Evolutionary conservation across 2,113 vertebrate species (phyloP), one percentile per base, ranked within the genome.

Genomic region (Solea senegalensis): DNA sequence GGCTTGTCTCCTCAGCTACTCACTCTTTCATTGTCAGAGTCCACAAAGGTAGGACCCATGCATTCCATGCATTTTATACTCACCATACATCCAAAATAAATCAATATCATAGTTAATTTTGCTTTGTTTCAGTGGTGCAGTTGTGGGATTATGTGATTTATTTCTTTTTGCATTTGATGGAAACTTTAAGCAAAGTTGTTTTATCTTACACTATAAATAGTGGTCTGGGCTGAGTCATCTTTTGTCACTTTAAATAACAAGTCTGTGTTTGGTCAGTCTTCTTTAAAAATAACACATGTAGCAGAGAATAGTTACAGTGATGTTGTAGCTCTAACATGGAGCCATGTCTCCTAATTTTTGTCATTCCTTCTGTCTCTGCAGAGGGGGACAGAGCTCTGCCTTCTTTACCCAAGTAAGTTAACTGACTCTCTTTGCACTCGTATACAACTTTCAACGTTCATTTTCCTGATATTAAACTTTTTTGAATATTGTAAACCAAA

Each of bases 371-470:
- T 84, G 10, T 88, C 64, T 91, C 73, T 80, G 84, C 94, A 99
- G 98, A 99, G 91, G 97, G 97, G 21, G 98, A 99, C 89, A 91
- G 98, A 92, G 98, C 98, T 63, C 91, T 99, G 81, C 98, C 98
- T 4, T 99, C 97, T 3, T 95, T 99, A 92, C 98, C 98, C 88
- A 99, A 97, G 96, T 98, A 96, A 97, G 97, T 96, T n/a, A 56
- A 0, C 15, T 27, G 6, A 12, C 26, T 27, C 1, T 0, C 21
- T 64, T 64, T 62, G 10, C 60, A 15, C 26, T 57, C 1, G 10
- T 41, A 57, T 44, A 43, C n/a, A 15, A 11, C 7, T 55, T 28
- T 21, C n/a, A n/a, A n/a, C n/a, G 44, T 15, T 11, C 1, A 34
- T 34, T 34, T 34, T 34, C 34, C 34, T 34, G 34, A 34, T 6